A percentile compares a stretch with the other conserved stretches of the same genome.
These are phyloP conservation scores for Regulus satrapa DNA, from an alignment of 2,113 vertebrate genomes.

Conservation along the genomic window DNA sequence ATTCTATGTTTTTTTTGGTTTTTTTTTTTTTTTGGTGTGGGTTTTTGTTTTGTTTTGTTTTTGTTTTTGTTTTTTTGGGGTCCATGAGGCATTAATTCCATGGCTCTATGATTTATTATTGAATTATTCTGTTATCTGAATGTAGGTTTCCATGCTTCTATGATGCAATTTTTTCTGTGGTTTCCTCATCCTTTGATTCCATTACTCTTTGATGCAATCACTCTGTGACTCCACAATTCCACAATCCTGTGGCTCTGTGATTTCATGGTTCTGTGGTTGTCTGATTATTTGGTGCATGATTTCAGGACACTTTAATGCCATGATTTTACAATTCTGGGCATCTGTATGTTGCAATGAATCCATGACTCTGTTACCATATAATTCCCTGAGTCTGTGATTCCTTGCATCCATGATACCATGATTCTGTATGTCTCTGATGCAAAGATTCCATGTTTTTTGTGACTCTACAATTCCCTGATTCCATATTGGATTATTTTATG, in stretches of 20 bases:
- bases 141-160: too few species aligned
- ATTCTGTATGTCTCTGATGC: neutral
- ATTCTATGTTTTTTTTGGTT: too few species aligned
- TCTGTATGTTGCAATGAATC: neutral
- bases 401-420: neutral
- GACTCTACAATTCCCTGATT: neutral
- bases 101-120: neutral
- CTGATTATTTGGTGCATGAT: neutral
- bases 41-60: too few species aligned
- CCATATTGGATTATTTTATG: neutral
- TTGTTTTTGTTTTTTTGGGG: too few species aligned
- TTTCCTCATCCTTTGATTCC: neutral
- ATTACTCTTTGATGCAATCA: neutral
- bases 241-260: too few species aligned
- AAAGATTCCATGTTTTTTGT: neutral
- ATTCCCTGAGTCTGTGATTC: neutral
- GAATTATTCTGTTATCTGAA: neutral
- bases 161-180: neutral
- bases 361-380: neutral
- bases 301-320: too few species aligned
- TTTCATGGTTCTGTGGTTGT: neutral
- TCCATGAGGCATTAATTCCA: neutral
- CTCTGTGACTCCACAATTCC: neutral
- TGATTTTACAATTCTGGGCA: too few species aligned
- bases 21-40: too few species aligned